phyloP scores from a whole-genome alignment of 2,113 vertebrate genomes.

The Lophura nycthemera region DNA sequence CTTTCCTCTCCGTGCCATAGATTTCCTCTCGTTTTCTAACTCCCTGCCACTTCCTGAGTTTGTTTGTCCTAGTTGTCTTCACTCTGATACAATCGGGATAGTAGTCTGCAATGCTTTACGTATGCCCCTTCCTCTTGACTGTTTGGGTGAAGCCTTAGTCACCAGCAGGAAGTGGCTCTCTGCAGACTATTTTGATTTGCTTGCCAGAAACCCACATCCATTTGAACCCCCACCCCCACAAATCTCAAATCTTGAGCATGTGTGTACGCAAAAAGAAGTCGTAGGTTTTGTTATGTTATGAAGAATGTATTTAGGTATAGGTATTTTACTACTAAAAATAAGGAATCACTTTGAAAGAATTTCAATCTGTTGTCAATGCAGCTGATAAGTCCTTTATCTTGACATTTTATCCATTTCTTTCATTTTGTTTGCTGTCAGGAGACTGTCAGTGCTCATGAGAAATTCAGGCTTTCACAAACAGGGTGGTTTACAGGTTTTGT shows the following conservation, averaged over 20 bases:
- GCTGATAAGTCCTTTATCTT: conserved; percentile 66
- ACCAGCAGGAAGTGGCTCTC: conserved; percentile 76
- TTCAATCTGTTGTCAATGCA: conserved; percentile 37
- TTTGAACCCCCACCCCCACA: background rate
- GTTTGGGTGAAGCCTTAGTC: conserved; percentile 61
- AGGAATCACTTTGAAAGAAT: conserved; percentile 29
- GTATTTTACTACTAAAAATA: conserved; percentile 70
- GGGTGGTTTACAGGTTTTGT: background rate
- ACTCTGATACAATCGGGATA: conserved; percentile 71
- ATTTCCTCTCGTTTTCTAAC: conserved; percentile 72
- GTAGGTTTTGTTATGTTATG: conserved; percentile 38
- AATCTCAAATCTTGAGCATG: conserved; percentile 45
- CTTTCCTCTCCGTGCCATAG: conserved; percentile 76
- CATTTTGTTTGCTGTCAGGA: conserved; percentile 34
- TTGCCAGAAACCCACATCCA: conserved; percentile 40
- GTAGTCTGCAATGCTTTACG: conserved; percentile 63
- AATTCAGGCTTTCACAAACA: background rate
- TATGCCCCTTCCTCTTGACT: conserved; percentile 68
- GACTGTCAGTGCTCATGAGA: background rate
- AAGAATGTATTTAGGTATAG: conserved; percentile 56
- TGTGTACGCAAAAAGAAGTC: background rate
- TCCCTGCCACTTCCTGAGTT: conserved; percentile 83
- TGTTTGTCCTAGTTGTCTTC: conserved; percentile 82
- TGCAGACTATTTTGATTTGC: conserved; percentile 60
- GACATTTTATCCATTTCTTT: conserved; percentile 54